Conservation (phyloP, 2,888 invertebrate species). For the Acronicta psi region DNA sequence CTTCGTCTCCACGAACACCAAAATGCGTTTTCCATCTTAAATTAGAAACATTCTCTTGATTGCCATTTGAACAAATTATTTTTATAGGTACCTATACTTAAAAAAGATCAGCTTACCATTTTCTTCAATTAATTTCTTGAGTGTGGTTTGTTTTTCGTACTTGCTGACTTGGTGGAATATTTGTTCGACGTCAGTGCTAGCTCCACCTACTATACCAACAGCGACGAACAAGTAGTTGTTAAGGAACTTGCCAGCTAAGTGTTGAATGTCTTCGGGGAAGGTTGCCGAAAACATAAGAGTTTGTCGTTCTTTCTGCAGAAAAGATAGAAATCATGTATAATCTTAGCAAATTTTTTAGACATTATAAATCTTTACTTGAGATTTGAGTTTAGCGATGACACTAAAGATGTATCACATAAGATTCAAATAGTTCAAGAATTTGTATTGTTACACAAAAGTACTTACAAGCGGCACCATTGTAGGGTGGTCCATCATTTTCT, state of each 20-base stretch:
- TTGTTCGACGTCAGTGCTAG: conserved; percentile 97
- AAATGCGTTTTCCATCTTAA: conserved; percentile 86
- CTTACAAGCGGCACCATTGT: conserved; percentile 95
- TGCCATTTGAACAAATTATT: too few species aligned
- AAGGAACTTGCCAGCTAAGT: conserved; percentile 93
- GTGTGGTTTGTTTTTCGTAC: conserved; percentile 92
- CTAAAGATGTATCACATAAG: too few species aligned
- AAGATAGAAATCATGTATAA: not conserved
- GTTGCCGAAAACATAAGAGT: conserved; percentile 99
- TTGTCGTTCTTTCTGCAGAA: conserved; percentile 92
- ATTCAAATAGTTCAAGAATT: not conserved
- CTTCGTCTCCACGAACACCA: conserved; percentile 98
- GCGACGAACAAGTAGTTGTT: conserved; percentile 95
- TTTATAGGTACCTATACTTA: too few species aligned
- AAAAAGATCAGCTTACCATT: conserved; percentile 74
- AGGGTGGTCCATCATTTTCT: conserved; percentile 93
- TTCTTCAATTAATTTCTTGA: conserved; percentile 91
- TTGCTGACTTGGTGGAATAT: conserved; percentile 91
- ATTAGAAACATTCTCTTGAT: too few species aligned
- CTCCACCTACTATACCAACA: conserved; percentile 97
- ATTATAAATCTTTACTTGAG: too few species aligned
- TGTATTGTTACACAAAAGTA: conserved; percentile 28
- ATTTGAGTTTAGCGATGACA: too few species aligned
- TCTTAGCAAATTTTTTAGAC: too few species aligned
- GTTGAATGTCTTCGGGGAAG: conserved; percentile 99